Conservation (phyloP, 2,797 vertebrate species). For the Manis crassicaudata region DNA sequence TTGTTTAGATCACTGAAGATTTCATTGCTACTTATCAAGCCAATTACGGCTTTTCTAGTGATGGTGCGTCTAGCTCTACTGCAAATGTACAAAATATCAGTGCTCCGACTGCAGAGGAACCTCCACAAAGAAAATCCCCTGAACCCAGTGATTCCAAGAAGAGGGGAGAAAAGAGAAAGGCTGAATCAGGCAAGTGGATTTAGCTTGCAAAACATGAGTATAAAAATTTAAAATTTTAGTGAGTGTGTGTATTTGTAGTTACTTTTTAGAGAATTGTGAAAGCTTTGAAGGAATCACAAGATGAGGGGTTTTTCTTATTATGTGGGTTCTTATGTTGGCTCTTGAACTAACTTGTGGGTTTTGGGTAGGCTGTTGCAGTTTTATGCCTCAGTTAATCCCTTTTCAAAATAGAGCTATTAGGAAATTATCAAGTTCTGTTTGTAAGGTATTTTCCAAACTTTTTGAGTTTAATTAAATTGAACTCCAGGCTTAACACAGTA, state of each 20-base stretch:
- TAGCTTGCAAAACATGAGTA: neutral
- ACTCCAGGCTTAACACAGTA: neutral
- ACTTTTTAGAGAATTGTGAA: neutral
- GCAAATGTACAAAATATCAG: conserved; percentile 62
- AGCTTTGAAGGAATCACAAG: neutral
- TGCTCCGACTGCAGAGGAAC: conserved; percentile 75
- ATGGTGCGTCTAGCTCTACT: conserved; percentile 84
- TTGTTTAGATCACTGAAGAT: conserved; percentile 94
- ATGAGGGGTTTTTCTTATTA: neutral
- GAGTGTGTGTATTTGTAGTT: neutral
- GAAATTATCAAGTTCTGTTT: neutral
- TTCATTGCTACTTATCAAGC: conserved; percentile 96
- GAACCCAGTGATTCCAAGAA: conserved; percentile 83
- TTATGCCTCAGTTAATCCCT: conserved; percentile 37
- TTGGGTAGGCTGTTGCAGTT: neutral
- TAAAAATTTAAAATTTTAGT: neutral
- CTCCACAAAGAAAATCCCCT: conserved; percentile 70
- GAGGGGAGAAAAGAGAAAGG: conserved; percentile 95
- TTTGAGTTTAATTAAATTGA: conserved; percentile 9
- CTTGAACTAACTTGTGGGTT: neutral
- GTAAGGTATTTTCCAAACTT: neutral
- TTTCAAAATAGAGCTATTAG: neutral
- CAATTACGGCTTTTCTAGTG: conserved; percentile 93
- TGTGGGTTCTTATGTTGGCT: neutral
- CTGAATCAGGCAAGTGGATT: conserved; percentile 89